A percentile compares a stretch with the other conserved stretches of the same genome.
Evolutionary conservation across 2,888 invertebrate species (phyloP).

Genomic region (Steromphala cineraria): DNA sequence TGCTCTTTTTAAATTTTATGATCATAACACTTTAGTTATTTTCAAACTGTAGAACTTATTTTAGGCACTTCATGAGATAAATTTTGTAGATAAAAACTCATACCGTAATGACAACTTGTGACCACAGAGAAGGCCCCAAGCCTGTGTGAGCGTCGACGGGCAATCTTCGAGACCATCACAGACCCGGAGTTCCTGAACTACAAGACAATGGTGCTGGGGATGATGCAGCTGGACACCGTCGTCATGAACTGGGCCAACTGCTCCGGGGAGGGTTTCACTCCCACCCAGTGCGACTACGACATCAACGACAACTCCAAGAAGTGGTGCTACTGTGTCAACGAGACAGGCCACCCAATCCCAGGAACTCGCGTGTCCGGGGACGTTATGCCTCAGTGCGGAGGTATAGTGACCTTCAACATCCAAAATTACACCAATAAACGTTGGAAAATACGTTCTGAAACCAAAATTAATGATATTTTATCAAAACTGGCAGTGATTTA

Average conservation of each 20-base stretch:
- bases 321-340: constrained; percentile 1
- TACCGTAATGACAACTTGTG: not conserved
- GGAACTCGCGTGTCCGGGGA: not conserved
- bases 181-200: not conserved
- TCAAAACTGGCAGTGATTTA: too few relatives aligned
- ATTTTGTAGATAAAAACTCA: too few relatives aligned
- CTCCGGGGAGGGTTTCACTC: not conserved
- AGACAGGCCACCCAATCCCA: not conserved
- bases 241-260: not conserved
- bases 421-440: too few relatives aligned
- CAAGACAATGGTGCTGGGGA: not conserved
- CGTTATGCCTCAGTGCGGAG: not conserved
- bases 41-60: too few relatives aligned
- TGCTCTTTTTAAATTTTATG: too few relatives aligned
- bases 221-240: not conserved
- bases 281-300: not conserved
- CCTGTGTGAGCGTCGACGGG: not conserved
- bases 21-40: too few relatives aligned
- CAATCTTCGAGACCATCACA: not conserved
- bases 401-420: not conserved
- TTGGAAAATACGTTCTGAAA: too few relatives aligned
- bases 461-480: too few relatives aligned
- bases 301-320: not conserved
- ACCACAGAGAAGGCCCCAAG: not conserved
- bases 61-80: too few relatives aligned